phyloP scores from a whole-genome alignment of 1,140 invertebrate genomes.

The Neelides sp. region DNA sequence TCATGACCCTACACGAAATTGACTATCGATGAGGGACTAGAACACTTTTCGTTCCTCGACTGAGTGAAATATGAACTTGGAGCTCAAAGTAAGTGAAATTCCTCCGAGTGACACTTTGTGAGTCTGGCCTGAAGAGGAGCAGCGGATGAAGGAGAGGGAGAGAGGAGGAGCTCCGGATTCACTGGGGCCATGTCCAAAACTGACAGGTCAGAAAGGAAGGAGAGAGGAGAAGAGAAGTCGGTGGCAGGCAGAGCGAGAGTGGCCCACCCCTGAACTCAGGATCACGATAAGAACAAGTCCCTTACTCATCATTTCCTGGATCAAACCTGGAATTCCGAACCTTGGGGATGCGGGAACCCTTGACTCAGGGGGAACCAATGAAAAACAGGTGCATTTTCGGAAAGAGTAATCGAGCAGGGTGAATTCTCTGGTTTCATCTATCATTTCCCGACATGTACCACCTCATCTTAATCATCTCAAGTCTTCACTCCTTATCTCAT shows the following conservation, averaged over 20 bases:
- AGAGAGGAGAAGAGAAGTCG: too few relatives aligned
- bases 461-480: too few relatives aligned
- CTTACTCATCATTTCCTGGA: constrained; percentile 30
- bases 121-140: background rate
- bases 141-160: background rate
- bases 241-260: constrained; percentile 14
- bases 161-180: constrained; percentile 1
- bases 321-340: constrained; percentile 21
- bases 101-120: background rate
- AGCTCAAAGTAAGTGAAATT: background rate
- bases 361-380: constrained; percentile 15
- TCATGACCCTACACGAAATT: background rate
- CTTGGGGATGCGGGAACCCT: constrained; percentile 18
- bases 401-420: too few relatives aligned
- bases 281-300: constrained; percentile 14
- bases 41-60: background rate
- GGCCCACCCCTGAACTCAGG: background rate
- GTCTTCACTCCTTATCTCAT: too few relatives aligned
- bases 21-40: background rate
- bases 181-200: constrained; percentile 11
- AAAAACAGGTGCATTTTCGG: constrained; percentile 22
- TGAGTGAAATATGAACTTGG: background rate
- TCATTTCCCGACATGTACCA: too few relatives aligned
- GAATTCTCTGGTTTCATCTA: too few relatives aligned
- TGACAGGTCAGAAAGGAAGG: constrained; percentile 19